Evolutionary conservation across 2,113 vertebrate genomes (phyloP), one percentile per base, ranked within the genome.

Genomic region (Gavialis gangeticus): DNA sequence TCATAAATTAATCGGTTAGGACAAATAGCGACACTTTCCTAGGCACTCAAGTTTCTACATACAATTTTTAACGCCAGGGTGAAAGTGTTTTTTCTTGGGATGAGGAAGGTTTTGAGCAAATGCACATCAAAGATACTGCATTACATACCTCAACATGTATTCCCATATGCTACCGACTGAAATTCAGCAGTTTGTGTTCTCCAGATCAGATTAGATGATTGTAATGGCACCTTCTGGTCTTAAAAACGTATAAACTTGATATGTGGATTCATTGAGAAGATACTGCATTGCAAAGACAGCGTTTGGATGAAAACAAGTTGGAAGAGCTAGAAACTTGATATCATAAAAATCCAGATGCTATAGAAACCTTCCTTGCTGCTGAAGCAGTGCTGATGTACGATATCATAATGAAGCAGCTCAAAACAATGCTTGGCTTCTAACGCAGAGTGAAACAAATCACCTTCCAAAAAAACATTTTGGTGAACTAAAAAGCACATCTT

Each of bases 391-490:
- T 73, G 54, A 58, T 63, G 3, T 1, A 16, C 25, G 6, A 19
- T 0, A 0, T 66, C 37, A 58, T 11, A 3, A 62, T 63, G 7
- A 30, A 27, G 0, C 15, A 30, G 10, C 56, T 88, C 46, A 13
- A 2, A 12, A 82, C n/a, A 18, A 57, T 71, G 67, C 25, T 3
- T 60, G 10, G 22, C 6, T 57, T 2, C 28, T 66, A 78, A 25
- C 12, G 3, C 71, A 3, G 10, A 12, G 9, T 28, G 5, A 7
- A 10, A 25, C 17, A n/a, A 73, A 3, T 5, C n/a, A 4, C 12
- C 54, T 1, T 69, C 46, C 46, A 73, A 73, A 73, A 73, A 21
- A 37, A 46, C 12, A 37, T 73, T 4, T 5, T 73, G 27, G 63
- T 58, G 54, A 9, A 4, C 34, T 25, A 46, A 81, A 37, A 15